Conservation (phyloP, 2,888 invertebrate species). For the Hypolimnas misippus region DNA sequence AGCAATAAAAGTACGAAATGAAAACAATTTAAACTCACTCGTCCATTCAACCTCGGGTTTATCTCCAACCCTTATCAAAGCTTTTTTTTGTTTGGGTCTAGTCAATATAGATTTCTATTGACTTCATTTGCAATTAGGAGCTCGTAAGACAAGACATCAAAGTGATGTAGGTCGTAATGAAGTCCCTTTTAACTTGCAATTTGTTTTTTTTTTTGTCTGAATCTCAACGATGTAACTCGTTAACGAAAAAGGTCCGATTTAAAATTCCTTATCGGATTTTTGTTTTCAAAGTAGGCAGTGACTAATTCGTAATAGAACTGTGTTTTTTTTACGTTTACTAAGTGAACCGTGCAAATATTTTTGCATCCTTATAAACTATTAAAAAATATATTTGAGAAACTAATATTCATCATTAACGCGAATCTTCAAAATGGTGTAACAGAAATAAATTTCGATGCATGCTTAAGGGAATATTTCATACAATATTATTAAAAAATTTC, state of each 20-base stretch:
- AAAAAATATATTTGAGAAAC: too few relatives aligned
- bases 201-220: constrained; percentile 20
- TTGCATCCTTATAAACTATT: too few relatives aligned
- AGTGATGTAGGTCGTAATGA: constrained; percentile 35
- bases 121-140: constrained; percentile 38
- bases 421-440: too few relatives aligned
- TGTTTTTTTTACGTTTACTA: background rate
- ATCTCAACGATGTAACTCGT: constrained; percentile 1
- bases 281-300: background rate
- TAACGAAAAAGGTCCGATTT: constrained; percentile 5
- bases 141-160: constrained; percentile 35
- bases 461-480: too few relatives aligned
- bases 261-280: background rate
- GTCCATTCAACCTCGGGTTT: constrained; percentile 11
- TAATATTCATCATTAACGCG: too few relatives aligned
- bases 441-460: too few relatives aligned
- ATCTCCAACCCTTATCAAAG: constrained; percentile 34
- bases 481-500: too few relatives aligned
- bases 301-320: background rate
- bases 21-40: constrained; percentile 12
- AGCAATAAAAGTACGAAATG: background rate
- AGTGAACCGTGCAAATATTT: too few relatives aligned
- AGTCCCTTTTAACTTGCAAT: constrained; percentile 23
- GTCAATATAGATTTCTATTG: constrained; percentile 32
- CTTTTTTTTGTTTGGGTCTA: constrained; percentile 30